Percentiles rank a stretch among this genome's conserved stretches.
These are phyloP conservation scores for Copidosoma aretas DNA, from an alignment of 2,888 invertebrate species.

Conservation along the genomic window DNA sequence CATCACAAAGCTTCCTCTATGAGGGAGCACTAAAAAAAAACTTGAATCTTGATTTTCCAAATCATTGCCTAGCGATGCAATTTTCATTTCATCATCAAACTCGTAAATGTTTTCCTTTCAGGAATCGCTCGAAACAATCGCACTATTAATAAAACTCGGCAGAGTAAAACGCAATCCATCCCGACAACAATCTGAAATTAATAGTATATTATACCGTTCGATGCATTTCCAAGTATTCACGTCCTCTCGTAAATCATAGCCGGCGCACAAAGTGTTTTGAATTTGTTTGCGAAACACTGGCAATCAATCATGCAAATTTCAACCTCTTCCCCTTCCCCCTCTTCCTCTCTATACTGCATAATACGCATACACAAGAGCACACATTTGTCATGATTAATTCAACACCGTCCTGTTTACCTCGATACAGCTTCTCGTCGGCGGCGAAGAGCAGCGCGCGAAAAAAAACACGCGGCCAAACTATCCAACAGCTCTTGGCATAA, in stretches of 20 bases:
- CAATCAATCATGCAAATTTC: constrained; percentile 2
- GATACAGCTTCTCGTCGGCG: not conserved
- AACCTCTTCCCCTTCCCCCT: no score
- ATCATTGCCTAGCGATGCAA: no score
- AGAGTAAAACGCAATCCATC: not conserved
- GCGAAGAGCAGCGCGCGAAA: not conserved
- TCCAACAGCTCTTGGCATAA: no score
- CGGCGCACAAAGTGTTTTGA: not conserved
- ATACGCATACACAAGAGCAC: not conserved
- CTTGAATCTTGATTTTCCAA: no score
- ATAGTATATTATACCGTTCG: not conserved
- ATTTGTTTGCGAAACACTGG: not conserved
- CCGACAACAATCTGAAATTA: not conserved
- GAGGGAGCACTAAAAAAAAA: no score
- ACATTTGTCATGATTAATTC: not conserved
- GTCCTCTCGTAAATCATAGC: not conserved
- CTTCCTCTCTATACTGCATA: not conserved
- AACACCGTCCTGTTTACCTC: not conserved
- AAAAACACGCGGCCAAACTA: no score
- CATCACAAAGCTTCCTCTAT: no score
- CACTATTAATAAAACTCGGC: not conserved
- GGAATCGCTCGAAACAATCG: not conserved
- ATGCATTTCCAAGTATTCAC: not conserved
- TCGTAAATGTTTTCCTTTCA: no score
- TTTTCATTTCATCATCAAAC: no score